phyloP scores from a whole-genome alignment of 2,797 vertebrate species.

The Sebastolobus altivelis region DNA sequence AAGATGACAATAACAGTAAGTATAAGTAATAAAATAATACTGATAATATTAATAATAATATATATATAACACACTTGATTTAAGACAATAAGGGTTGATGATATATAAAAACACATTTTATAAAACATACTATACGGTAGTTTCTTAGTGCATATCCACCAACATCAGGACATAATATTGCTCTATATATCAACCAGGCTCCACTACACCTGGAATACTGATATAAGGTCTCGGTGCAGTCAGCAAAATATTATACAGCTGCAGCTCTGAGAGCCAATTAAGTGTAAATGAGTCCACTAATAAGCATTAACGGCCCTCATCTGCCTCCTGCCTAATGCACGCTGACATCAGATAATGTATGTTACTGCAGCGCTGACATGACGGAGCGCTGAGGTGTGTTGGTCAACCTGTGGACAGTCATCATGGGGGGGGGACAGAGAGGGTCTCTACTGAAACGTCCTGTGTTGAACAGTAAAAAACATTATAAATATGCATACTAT shows the following conservation, averaged over 20 bases:
- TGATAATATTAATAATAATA: not conserved
- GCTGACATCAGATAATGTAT: conserved; percentile 19
- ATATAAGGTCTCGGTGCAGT: not conserved
- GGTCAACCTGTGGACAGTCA: conserved; percentile 13
- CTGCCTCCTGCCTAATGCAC: conserved; percentile 14
- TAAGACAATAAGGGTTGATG: not conserved
- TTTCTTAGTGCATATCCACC: not conserved
- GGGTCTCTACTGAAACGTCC: not conserved
- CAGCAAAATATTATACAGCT: conserved; percentile 1
- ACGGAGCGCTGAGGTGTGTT: not conserved
- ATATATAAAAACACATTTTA: not conserved
- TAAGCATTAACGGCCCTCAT: conserved; percentile 11
- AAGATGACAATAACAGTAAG: not conserved
- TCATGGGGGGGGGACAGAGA: conserved; percentile 12
- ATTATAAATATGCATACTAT: no score
- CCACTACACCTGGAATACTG: not conserved
- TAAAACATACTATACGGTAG: not conserved
- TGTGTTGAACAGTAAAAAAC: no score
- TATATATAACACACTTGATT: not conserved
- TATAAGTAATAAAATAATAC: not conserved
- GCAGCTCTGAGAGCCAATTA: conserved; percentile 17
- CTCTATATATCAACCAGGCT: not conserved
- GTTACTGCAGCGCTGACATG: not conserved
- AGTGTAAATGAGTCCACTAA: conserved; percentile 8
- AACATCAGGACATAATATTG: not conserved